Base-by-base conservation (phyloP, 2,888 invertebrate genomes). In the Aromia moschata region DNA sequence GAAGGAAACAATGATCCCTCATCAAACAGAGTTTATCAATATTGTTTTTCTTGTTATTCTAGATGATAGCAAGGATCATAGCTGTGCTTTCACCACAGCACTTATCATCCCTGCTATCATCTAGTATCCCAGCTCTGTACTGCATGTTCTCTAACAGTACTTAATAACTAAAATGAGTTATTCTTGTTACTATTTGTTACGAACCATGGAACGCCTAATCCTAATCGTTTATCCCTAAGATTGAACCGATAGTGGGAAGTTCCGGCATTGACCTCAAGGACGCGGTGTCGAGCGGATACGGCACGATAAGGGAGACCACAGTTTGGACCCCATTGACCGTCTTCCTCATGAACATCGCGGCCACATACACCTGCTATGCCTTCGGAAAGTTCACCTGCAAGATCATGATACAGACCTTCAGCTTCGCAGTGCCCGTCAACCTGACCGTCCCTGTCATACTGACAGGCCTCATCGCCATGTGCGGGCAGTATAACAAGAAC, bases 391-490 rank as follows among this genome's bases (percentile, higher is more conserved):
- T 93, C 68, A 90, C 94, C 0, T 94, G 93, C 82, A 93, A 92
- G 83, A 91, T 94, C 63, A 87, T 92, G 77, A 94, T 97, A 76
- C 96, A 96, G 78, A 87, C 88, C 52, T 90, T 94, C 77, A 91
- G 94, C 70, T 95, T 91, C 72, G 91, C 96, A 0, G 85, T 96
- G 61, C 94, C 96, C 0, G 81, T 95, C 36, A 89, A 85, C 71
- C 82, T 96, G 9, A 86, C 89, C 0, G 89, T 91, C 0, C 95
- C 95, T 0, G 83, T 88, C 1, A 85, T 91, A 1, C 83, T 94
- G 1, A 87, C 87, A 12, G 75, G 87, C n/a, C 83, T 92, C 30
- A 86, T 92, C 31, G 80, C 86, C 0, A 80, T 90, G 51, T 89
- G 89, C 67, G 88, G 89, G 38, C 71, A 87, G 33, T 88, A 89